A percentile compares a stretch with the other conserved stretches of the same genome.
Conservation (phyloP, 2,888 invertebrate genomes). For the Mellilla xanthometata region DNA sequence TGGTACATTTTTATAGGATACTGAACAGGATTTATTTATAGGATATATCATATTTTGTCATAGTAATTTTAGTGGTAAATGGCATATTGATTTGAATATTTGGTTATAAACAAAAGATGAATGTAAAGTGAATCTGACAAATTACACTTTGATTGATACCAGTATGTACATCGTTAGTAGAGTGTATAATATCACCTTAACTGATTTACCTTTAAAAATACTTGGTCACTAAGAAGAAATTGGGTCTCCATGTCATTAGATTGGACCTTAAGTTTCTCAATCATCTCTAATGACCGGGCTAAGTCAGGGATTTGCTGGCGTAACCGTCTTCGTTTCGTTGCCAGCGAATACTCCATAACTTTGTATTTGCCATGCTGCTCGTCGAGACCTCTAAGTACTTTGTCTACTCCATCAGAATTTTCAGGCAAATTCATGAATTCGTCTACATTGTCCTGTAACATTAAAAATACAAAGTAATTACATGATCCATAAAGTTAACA, state of each 20-base stretch:
- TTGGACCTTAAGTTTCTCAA: slow-evolving; percentile 92
- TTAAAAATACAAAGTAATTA: no score
- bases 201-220: slow-evolving; percentile 84
- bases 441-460: slow-evolving; percentile 95
- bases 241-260: slow-evolving; percentile 92
- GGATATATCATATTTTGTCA: no score
- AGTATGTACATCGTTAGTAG: no score
- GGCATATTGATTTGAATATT: no score
- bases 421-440: slow-evolving; percentile 93
- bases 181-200: no score
- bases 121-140: no score
- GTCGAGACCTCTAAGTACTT: slow-evolving; percentile 92
- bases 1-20: no score
- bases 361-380: slow-evolving; percentile 98
- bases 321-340: slow-evolving; percentile 92
- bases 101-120: no score
- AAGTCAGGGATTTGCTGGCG: slow-evolving; percentile 97
- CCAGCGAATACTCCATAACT: slow-evolving; percentile 97
- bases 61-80: no score
- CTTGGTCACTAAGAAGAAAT: slow-evolving; percentile 96
- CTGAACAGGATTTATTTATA: no score
- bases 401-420: slow-evolving; percentile 91
- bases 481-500: no score
- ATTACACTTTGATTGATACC: no score
- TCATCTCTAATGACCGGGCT: slow-evolving; percentile 94